Percentiles rank a stretch among this genome's conserved stretches.
Evolutionary conservation across 2,797 vertebrate genomes (phyloP).

Genomic region (Syngnathus acus): DNA sequence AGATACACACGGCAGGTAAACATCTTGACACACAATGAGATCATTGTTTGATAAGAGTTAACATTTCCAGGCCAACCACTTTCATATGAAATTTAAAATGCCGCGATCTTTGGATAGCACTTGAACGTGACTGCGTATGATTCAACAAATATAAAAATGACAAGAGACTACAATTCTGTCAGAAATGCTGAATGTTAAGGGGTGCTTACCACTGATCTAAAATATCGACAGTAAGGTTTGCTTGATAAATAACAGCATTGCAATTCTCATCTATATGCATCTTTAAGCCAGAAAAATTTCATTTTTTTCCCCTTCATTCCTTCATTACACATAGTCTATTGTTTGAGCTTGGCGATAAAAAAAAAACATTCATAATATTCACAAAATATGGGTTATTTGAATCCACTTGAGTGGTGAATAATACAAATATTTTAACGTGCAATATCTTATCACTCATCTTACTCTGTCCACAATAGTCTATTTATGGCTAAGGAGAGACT

Average conservation of each 20-base stretch:
- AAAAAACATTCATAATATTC: not conserved
- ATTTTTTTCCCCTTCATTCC: not conserved
- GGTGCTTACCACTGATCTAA: not conserved
- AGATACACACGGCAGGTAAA: not conserved
- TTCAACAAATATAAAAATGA: not conserved
- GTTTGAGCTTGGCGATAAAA: not conserved
- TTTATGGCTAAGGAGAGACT: not conserved
- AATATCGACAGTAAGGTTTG: not conserved
- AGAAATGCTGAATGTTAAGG: not conserved
- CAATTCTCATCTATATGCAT: not conserved
- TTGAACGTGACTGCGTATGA: not conserved
- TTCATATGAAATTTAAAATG: not conserved
- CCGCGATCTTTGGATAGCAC: not conserved
- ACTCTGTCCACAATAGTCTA: not conserved
- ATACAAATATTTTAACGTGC: not conserved
- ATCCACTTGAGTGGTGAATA: not conserved
- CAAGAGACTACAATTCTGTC: not conserved
- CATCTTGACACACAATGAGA: slow-evolving; percentile 1
- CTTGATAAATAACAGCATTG: not conserved
- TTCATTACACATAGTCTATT: not conserved
- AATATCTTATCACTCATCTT: not conserved
- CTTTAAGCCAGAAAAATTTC: not conserved
- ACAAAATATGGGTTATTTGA: not conserved
- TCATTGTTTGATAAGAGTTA: not conserved
- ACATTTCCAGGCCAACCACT: not conserved